Conservation (phyloP, 2,888 invertebrate species). For the Zhengitettix transpicula region DNA sequence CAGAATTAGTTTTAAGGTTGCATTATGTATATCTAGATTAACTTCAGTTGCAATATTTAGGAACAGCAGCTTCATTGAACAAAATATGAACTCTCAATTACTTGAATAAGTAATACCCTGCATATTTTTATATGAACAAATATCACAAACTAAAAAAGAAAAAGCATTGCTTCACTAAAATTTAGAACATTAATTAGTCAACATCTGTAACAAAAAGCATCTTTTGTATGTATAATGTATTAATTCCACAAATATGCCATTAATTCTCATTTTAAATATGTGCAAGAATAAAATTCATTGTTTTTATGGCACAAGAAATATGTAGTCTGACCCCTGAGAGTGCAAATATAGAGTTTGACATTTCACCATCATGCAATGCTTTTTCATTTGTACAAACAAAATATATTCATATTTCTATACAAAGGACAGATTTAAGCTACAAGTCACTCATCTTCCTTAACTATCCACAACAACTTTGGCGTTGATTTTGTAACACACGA, state of each 20-base stretch:
- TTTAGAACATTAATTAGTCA: neutral
- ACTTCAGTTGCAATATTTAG: too few species aligned
- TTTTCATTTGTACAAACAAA: constrained; percentile 1
- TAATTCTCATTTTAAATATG: too few species aligned
- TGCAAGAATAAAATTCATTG: neutral
- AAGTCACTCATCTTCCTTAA: neutral
- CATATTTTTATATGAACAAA: neutral
- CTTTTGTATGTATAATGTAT: too few species aligned
- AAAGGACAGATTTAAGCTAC: neutral
- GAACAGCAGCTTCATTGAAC: too few species aligned
- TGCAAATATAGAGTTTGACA: neutral
- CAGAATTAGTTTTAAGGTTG: too few species aligned
- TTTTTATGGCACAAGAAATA: neutral
- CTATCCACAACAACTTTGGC: constrained; percentile 2
- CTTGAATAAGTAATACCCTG: too few species aligned
- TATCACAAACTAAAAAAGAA: neutral
- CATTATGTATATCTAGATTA: too few species aligned
- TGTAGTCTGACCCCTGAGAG: constrained; percentile 3
- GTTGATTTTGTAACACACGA: neutral
- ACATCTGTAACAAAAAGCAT: neutral
- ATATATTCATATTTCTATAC: neutral
- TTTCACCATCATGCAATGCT: neutral
- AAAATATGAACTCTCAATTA: too few species aligned
- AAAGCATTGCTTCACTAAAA: neutral
- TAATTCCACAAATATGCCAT: too few species aligned